Base-by-base conservation (phyloP, 2,888 invertebrate species). In the Arrhopalites spinosus region DNA sequence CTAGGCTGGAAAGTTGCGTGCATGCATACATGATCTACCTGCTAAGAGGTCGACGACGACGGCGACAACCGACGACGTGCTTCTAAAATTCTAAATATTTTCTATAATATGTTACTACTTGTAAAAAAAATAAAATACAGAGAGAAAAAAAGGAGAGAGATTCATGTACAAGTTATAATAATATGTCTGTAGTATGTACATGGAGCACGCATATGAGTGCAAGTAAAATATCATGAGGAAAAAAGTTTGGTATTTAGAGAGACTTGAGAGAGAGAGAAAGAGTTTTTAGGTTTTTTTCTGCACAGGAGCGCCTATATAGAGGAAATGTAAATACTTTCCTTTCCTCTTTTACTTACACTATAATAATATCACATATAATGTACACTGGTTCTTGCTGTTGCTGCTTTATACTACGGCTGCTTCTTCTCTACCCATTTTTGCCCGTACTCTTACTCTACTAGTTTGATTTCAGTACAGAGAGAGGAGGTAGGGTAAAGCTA, bases 11-110 rank as follows among this genome's bases (percentile, higher is more conserved):
- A 53, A 59, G 59, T 59, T 59, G 59, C 59, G 59, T 59, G 59
- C 27, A 27, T 59, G 59, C 27, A 27, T 59, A 59, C 59, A 59
- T 59, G 59, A 59, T 59, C 59, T 59, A 59, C 59, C 23, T 59
- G 59, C 25, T 59, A 23, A 25, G 25, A 23, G 59, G 15, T 25
- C 25, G 25, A 13, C n/a, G 25, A 59, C 23, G 13, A 59, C 23
- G 59, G 25, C 13, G 7, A 59, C 2, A 59, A 59, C 20, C 25
- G 25, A 23, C 23, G 25, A 36, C 36, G 59, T 59, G 25, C 25
- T 59, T 27, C 53, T 23, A 53, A 20, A n/a, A 53, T 53, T 53
- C 20, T 53, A n/a, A 53, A n/a, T 53, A 36, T 36, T 36, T 36
- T 36, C 11, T 36, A 3, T 36, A 36, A 36, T 36, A 36, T 36